These are phyloP conservation scores for Adela reaumurella DNA, from an alignment of 2,888 invertebrate species.

Conservation along the genomic window DNA sequence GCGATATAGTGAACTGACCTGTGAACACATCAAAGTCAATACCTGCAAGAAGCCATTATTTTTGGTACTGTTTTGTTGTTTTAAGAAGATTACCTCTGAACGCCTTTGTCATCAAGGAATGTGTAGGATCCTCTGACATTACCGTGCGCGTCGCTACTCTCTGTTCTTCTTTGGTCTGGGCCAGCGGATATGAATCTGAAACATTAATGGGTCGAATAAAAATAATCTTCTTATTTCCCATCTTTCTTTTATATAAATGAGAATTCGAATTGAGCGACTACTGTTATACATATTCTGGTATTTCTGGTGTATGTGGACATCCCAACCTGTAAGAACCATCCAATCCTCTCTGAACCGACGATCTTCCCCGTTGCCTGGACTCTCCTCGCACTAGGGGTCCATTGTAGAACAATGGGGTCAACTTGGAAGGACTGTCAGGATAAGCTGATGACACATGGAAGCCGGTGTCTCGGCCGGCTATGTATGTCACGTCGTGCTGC, in stretches of 20 bases:
- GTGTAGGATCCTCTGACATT: conserved; percentile 75
- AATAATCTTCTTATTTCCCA: no score
- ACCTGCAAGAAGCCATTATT: background rate
- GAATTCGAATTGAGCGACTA: no score
- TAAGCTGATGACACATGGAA: conserved; percentile 69
- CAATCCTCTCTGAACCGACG: conserved; percentile 67
- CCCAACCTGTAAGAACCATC: conserved; percentile 70
- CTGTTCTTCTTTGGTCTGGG: conserved; percentile 72
- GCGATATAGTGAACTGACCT: conserved; percentile 75
- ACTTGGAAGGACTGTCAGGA: conserved; percentile 64
- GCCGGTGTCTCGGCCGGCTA: conserved; percentile 72
- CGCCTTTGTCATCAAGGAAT: conserved; percentile 74
- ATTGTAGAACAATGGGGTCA: conserved; percentile 62
- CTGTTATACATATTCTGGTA: no score
- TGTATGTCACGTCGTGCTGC: conserved; percentile 70
- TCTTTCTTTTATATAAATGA: no score
- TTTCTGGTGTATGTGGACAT: no score
- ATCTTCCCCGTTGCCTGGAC: conserved; percentile 63
- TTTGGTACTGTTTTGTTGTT: background rate
- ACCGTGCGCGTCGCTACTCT: conserved; percentile 68
- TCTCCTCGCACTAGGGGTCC: conserved; percentile 61
- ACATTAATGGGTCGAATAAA: no score
- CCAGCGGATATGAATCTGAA: conserved; percentile 69
- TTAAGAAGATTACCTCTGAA: conserved; percentile 48
- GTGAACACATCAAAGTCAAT: conserved; percentile 4